Base-by-base conservation (phyloP, 2,888 invertebrate genomes). In the Ormyrus thymus region DNA sequence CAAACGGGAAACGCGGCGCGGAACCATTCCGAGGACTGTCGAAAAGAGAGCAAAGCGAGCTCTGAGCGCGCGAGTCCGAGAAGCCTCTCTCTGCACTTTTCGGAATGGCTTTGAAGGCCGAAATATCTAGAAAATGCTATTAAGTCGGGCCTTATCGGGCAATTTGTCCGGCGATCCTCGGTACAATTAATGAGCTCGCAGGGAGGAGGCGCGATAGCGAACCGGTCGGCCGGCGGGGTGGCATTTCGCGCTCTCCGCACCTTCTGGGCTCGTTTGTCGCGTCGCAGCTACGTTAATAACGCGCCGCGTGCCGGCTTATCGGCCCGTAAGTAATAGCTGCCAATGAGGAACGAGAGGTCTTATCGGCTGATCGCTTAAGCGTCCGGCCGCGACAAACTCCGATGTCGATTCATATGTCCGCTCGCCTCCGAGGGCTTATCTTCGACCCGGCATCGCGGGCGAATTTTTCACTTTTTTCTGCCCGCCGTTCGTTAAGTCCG, bases 251-350 rank as follows among this genome's bases (percentile, higher is more conserved):
- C 46, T 48, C 7, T n/a, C 48, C 7, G 48, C 74, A 62, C 56
- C 29, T 29, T 29, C 29, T 29, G 7, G 9, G 68, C 66, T 46
- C 51, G 45, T 65, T 64, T 65, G 71, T 65, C 70, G 64, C 64
- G 6, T 11, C 51, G n/a, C 43, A 13, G 46, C 77, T 53, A 61
- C 72, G 71, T 77, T 77, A 77, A 77, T 77, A 77, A 71, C 59
- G 55, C 62, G 55, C 61, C 69, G 65, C 82, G 82, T 82, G 78
- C 78, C 81, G 78, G 76, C 77, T 85, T 87, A 87, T 87, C 87
- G 84, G 43, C 84, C 81, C 79, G 85, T 88, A 87, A 88, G 84
- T 87, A 85, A 88, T 88, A 86, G 86, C 83, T 84, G 85, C 85
- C 86, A 86, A 87, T 87, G 86, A 56, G 64, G 55, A 55, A 59